These are phyloP conservation scores for Gavialis gangeticus DNA, from an alignment of 2,113 vertebrate species.

Conservation along the genomic window DNA sequence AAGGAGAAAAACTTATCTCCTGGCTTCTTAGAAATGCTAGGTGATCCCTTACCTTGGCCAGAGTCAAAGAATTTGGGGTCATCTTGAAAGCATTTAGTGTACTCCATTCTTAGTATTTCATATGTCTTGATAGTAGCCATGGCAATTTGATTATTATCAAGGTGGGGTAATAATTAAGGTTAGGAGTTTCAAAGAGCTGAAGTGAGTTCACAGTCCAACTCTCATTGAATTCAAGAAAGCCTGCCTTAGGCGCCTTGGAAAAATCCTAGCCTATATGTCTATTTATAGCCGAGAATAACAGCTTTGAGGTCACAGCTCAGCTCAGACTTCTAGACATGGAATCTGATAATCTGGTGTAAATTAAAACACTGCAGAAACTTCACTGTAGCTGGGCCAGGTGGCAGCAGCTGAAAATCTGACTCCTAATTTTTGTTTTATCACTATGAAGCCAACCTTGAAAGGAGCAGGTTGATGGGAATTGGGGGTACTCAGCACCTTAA, in stretches of 20 bases:
- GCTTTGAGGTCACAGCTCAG: background rate
- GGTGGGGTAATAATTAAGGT: background rate
- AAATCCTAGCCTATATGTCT: fast-evolving
- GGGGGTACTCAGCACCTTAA: background rate
- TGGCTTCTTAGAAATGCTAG: background rate
- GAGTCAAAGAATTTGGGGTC: background rate
- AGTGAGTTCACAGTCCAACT: fast-evolving
- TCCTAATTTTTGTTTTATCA: background rate
- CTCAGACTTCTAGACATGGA: background rate
- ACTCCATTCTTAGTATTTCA: background rate
- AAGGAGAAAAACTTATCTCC: background rate
- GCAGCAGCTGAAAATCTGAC: background rate
- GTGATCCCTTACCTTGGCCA: background rate
- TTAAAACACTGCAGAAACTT: background rate
- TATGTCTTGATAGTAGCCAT: background rate
- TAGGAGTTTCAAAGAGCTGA: background rate
- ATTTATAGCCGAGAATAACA: fast-evolving
- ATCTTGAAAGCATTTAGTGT: background rate
- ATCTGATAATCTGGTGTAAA: background rate
- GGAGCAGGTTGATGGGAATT: background rate
- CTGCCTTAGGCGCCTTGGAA: background rate
- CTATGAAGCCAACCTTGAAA: background rate
- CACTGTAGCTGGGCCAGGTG: background rate
- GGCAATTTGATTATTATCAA: background rate
- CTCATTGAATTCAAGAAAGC: background rate